These are phyloP conservation scores for Cydia splendana DNA, from an alignment of 1,140 invertebrate genomes.

Conservation along the genomic window DNA sequence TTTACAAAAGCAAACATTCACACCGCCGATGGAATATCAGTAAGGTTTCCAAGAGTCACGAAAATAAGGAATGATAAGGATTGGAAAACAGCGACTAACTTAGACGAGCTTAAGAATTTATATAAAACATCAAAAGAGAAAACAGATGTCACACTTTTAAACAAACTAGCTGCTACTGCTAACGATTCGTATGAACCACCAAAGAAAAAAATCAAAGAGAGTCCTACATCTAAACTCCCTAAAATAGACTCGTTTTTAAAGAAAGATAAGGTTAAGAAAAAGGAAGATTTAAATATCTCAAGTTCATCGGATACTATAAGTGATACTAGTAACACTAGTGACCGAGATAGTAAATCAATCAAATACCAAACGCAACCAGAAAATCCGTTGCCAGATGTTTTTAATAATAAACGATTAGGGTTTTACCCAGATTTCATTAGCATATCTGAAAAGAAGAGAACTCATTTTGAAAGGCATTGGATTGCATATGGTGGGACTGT, in stretches of 20 bases:
- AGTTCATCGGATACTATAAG: conserved; percentile 29
- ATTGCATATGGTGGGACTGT: conserved; percentile 78
- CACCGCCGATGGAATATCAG: conserved; percentile 94
- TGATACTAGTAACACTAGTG: conserved; percentile 20
- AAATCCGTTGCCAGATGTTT: conserved; percentile 68
- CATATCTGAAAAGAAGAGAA: conserved; percentile 61
- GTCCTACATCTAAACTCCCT: conserved; percentile 30
- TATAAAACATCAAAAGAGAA: conserved; percentile 85
- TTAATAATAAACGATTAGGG: conserved; percentile 61
- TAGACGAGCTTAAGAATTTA: conserved; percentile 85
- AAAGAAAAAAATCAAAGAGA: conserved; percentile 55
- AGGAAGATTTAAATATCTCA: conserved; percentile 15
- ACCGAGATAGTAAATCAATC: conserved; percentile 30
- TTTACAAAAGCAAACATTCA: conserved; percentile 92
- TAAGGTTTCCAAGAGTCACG: conserved; percentile 94
- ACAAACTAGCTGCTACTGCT: conserved; percentile 69
- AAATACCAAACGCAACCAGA: conserved; percentile 49
- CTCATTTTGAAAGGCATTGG: conserved; percentile 76
- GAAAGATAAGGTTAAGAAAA: conserved; percentile 40
- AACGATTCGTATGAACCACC: conserved; percentile 49
- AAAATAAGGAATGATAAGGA: conserved; percentile 91
- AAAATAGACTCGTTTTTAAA: conserved; percentile 50
- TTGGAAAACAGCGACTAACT: conserved; percentile 90
- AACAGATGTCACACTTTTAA: conserved; percentile 83
- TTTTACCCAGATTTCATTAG: conserved; percentile 74